Evolutionary conservation across 2,113 vertebrate species (phyloP), one percentile per base, ranked within the genome.

Genomic region (Ranitomeya variabilis): DNA sequence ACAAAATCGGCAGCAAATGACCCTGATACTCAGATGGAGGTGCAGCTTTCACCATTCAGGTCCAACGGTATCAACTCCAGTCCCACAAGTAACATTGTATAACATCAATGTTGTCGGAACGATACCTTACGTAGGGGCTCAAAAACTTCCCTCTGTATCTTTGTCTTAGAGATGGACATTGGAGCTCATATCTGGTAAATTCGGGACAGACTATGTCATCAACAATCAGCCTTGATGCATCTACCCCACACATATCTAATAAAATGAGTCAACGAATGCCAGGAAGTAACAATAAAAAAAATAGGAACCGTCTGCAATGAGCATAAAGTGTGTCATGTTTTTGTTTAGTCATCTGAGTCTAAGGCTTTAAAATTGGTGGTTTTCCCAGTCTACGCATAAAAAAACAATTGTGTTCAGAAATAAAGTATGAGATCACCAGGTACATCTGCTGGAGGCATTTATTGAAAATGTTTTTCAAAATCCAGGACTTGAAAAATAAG

Each of bases 311-410:
- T 83, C 81, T 83, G 80, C 15, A 66, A 16, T 45, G 11, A 15
- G 12, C 81, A 19, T 6, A 66, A 76, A 66, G 31, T 21, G 54
- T 86, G 84, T 86, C 83, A 59, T 85, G 67, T 71, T 74, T 85
- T 54, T 71, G 45, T 86, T 86, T 86, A 74, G 54, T 60, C 67
- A 76, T 37, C n/a, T 18, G 11, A n/a, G 71, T 9, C 18, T 86
- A 51, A 18, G 57, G 54, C 67, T 74, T 60, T 10, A 86, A 74
- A 86, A 18, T 76, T 74, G 84, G 71, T 76, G 69, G 7, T n/a
- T 10, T 84, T 84, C 66, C 82, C 64, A 84, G 82, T 26, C 55
- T 37, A 81, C 7, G 19, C 7, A 80, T 37, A 37, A 54, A 23
- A 83, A 55, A 71, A n/a, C 16, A 19, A 9, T 31, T 21, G 8